phyloP scores from a whole-genome alignment of 2,888 invertebrate species.

The Xestia sexstrigata region DNA sequence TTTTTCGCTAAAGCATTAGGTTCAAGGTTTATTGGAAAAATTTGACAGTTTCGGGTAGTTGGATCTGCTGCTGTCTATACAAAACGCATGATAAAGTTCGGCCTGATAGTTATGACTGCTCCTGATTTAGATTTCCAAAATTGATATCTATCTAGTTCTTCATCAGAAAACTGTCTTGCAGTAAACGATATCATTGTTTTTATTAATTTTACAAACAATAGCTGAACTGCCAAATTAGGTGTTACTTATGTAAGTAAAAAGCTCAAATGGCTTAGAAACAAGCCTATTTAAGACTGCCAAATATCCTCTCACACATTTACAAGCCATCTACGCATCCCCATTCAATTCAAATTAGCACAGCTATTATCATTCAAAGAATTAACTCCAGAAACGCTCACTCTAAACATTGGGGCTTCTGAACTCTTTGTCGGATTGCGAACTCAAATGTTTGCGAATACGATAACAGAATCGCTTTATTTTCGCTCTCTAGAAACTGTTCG shows the following conservation, averaged over 20 bases:
- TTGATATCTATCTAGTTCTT: not conserved
- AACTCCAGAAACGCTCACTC: constrained; percentile 25
- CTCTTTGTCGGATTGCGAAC: constrained; percentile 65
- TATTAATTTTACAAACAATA: not conserved
- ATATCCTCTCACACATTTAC: not conserved
- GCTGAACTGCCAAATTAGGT: not conserved
- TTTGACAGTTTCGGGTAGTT: no score
- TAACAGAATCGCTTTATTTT: constrained; percentile 81
- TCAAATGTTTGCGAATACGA: constrained; percentile 78
- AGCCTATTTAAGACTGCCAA: not conserved
- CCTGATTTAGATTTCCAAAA: not conserved
- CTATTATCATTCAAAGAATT: constrained; percentile 42
- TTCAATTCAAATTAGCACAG: constrained; percentile 45
- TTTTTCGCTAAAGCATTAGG: no score
- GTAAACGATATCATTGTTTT: not conserved
- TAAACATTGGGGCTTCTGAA: constrained; percentile 26
- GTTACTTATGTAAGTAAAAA: not conserved
- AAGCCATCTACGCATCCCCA: constrained; percentile 13
- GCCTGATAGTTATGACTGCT: not conserved
- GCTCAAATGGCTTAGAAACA: not conserved
- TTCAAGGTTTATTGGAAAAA: no score
- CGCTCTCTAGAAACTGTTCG: constrained; percentile 69
- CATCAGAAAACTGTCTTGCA: not conserved
- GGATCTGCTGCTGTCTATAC: no score
- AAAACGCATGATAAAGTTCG: no score